Conservation (phyloP, 2,888 invertebrate genomes). For the Teleogryllus oceanicus region DNA sequence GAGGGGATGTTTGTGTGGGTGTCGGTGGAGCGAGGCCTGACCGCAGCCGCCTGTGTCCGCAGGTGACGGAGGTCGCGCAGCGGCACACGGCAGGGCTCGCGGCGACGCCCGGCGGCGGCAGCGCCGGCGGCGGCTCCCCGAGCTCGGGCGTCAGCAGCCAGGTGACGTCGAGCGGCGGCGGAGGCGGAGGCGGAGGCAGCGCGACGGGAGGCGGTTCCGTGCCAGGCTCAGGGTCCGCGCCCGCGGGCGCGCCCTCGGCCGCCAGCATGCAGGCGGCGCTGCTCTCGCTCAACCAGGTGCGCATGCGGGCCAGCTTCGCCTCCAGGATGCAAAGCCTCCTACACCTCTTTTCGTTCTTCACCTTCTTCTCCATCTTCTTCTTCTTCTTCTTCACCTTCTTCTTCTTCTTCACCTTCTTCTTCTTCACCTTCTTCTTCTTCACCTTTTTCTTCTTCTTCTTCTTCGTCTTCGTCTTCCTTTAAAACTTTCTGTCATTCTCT, state of each 20-base stretch:
- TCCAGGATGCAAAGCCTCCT: no score
- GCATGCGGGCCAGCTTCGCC: not conserved
- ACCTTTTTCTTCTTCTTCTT: no score
- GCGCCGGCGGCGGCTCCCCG: slow-evolving; percentile 43
- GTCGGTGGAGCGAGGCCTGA: no score
- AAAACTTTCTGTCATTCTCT: no score
- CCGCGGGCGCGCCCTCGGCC: slow-evolving; percentile 40
- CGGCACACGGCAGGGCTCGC: slow-evolving; percentile 43
- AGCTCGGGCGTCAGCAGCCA: slow-evolving; percentile 51
- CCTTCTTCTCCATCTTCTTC: no score
- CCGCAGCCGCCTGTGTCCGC: slow-evolving; percentile 18
- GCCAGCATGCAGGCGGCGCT: slow-evolving; percentile 50
- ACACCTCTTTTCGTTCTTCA: no score
- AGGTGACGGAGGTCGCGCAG: slow-evolving; percentile 52
- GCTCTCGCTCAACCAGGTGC: slow-evolving; percentile 48
- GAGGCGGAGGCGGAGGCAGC: not conserved
- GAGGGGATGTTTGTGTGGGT: no score
- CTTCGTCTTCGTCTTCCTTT: no score
- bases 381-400: no score
- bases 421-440: no score
- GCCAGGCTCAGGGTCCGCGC: slow-evolving; percentile 40
- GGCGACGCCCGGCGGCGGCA: not conserved
- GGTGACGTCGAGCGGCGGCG: slow-evolving; percentile 43
- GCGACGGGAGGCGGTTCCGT: slow-evolving; percentile 38
- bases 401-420: no score